Conservation (phyloP, 2,888 invertebrate species). For the Opisthograptis luteolata region DNA sequence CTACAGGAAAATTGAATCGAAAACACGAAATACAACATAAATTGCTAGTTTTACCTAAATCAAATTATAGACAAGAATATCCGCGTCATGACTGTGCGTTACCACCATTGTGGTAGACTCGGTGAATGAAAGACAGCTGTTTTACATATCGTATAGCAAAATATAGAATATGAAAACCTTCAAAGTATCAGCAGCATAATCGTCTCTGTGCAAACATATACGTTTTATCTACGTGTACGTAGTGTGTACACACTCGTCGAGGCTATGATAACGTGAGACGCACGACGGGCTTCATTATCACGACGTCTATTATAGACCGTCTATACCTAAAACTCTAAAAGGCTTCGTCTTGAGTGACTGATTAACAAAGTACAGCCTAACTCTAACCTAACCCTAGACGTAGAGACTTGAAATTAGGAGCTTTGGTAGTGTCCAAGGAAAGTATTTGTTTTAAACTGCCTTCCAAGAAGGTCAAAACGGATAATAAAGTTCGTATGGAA, state of each 20-base stretch:
- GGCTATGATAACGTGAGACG: slow-evolving; percentile 42
- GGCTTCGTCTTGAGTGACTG: too few relatives aligned
- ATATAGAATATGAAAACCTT: slow-evolving; percentile 13
- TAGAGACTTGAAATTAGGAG: too few relatives aligned
- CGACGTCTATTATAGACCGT: not conserved
- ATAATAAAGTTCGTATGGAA: too few relatives aligned
- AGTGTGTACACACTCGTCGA: slow-evolving; percentile 33
- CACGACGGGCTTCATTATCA: slow-evolving; percentile 50
- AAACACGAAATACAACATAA: not conserved
- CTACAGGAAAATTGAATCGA: too few relatives aligned
- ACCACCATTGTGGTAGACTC: not conserved
- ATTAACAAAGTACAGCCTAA: too few relatives aligned
- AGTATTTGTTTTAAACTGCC: too few relatives aligned
- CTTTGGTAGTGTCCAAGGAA: too few relatives aligned
- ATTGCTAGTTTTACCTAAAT: not conserved
- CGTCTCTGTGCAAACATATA: slow-evolving; percentile 16
- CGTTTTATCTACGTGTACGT: slow-evolving; percentile 15
- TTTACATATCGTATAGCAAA: slow-evolving; percentile 1
- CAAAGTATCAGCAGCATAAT: slow-evolving; percentile 25
- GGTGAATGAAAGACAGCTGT: slow-evolving; percentile 2
- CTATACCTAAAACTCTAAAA: too few relatives aligned
- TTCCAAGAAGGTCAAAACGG: too few relatives aligned
- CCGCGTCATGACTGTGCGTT: too few relatives aligned
- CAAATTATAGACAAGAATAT: not conserved
- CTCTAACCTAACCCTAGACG: too few relatives aligned